Conservation (phyloP, 2,888 invertebrate genomes). For the Drosophila putrida region DNA sequence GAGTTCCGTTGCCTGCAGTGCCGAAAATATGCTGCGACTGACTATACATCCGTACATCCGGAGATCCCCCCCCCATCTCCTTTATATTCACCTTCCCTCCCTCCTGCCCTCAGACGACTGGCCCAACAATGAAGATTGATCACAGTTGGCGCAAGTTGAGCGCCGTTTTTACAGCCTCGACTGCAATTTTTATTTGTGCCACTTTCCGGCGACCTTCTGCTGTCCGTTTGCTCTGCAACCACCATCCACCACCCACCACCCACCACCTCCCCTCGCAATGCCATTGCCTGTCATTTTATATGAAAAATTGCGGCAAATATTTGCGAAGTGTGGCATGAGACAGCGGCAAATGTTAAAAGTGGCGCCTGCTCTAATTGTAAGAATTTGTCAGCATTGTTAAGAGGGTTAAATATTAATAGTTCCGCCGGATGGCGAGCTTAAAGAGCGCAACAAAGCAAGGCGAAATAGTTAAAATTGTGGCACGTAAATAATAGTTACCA, state of each 20-base stretch:
- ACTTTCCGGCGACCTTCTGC: slow-evolving; percentile 56
- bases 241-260: not conserved
- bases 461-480: not conserved
- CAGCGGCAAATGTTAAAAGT: slow-evolving; percentile 39
- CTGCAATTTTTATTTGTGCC: slow-evolving; percentile 74
- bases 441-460: not conserved
- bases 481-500: not conserved
- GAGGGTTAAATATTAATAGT: slow-evolving; percentile 51
- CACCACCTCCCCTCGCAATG: not conserved
- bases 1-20: slow-evolving; percentile 49
- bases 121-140: slow-evolving; percentile 73
- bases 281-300: slow-evolving; percentile 71
- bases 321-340: slow-evolving; percentile 55
- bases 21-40: slow-evolving; percentile 51
- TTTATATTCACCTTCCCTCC: not conserved
- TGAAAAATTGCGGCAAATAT: slow-evolving; percentile 77
- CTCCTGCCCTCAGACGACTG: not conserved
- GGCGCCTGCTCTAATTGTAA: slow-evolving; percentile 63
- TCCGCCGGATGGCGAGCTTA: slow-evolving; percentile 11
- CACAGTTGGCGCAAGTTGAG: slow-evolving; percentile 70
- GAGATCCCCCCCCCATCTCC: not conserved
- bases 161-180: slow-evolving; percentile 59
- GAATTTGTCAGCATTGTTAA: slow-evolving; percentile 74
- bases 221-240: slow-evolving; percentile 18
- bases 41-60: slow-evolving; percentile 11